Percentiles rank a stretch among this genome's conserved stretches.
These are phyloP conservation scores for Nemopilema nomurai DNA, from an alignment of 30 jellyfish, hydroid and myxozoan genomes.

Conservation along the genomic window DNA sequence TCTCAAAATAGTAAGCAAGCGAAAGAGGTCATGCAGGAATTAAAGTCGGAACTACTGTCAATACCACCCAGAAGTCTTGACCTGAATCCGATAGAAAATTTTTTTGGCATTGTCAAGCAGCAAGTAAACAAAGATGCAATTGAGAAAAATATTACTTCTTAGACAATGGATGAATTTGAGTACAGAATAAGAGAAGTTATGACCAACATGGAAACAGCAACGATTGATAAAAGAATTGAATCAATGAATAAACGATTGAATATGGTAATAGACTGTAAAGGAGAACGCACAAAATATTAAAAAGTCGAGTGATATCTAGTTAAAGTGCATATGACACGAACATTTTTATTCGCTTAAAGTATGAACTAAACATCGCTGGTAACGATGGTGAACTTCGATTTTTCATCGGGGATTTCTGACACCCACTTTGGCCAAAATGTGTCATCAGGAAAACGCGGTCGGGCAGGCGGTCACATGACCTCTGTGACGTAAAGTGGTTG, in stretches of 20 bases:
- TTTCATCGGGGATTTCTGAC: too few relatives aligned
- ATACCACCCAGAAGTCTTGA: constrained; percentile 24
- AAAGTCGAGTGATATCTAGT: background rate
- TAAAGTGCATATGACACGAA: too few relatives aligned
- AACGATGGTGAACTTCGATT: too few relatives aligned
- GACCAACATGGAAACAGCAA: background rate
- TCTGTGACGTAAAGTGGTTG: too few relatives aligned
- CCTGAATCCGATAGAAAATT: background rate
- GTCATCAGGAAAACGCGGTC: too few relatives aligned
- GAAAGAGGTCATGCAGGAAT: background rate
- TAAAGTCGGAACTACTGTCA: constrained; percentile 21
- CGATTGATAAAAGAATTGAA: background rate
- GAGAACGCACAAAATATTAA: constrained; percentile 1
- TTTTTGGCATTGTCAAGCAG: background rate
- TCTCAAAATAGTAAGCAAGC: constrained; percentile 13
- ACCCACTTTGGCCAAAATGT: too few relatives aligned
- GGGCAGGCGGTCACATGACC: too few relatives aligned
- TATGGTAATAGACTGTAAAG: constrained; percentile 1
- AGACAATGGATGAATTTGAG: constrained; percentile 16
- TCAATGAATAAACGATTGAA: background rate
- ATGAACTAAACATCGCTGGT: too few relatives aligned
- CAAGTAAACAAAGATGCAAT: constrained; percentile 2
- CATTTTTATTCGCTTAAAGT: too few relatives aligned
- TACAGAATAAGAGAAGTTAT: background rate
- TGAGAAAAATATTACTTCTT: constrained; percentile 3